Base-by-base conservation (phyloP, 2,888 invertebrate genomes). In the Caenorhabditis japonica region DNA sequence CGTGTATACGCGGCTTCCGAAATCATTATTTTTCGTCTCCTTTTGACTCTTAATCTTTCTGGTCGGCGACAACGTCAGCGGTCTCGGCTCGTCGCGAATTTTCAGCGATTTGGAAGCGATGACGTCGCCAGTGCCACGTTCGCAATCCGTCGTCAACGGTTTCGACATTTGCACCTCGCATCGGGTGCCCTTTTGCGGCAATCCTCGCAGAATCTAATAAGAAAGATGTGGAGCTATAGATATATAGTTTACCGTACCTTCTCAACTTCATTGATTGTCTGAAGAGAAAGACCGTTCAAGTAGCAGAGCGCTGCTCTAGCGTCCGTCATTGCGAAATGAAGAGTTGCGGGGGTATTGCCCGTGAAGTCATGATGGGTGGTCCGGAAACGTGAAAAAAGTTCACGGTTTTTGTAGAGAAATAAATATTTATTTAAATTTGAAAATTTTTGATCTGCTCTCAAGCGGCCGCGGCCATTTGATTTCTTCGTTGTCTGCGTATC, bases 251-350 rank as follows among this genome's bases (percentile, higher is more conserved):
- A n/a, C n/a, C n/a, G 7, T 53, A 61, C 70, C 62, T 71, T 61
- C 36, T 71, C 70, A 23, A 61, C 51, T 38, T 71, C 62, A 46
- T 56, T 46, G 53, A 71, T 71, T 13, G 70, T 56, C 33, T 25
- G 56, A 41, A 71, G 62, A 34, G 70, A 17, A 30, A 71, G 41
- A 38, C 70, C 62, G 52, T 62, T 71, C 62, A 71, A 19, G 44
- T 62, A 62, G 36, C 41, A 47, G 52, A 51, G 52, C n/a, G 58
- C 39, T 19, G 56, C 70, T 46, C 55, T 61, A n/a, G 56, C 62
- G 47, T 70, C 61, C 38, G 56, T 43, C 70, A 70, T 70, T 15
- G 10, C 21, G 38, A 38, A 52, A 52, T 52, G 23, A 52, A 23
- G n/a, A 19, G 23, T n/a, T n/a, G n/a, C n/a, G n/a, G n/a, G n/a